Conservation (phyloP, 2,113 vertebrate genomes). For the Semnornis frantzii region DNA sequence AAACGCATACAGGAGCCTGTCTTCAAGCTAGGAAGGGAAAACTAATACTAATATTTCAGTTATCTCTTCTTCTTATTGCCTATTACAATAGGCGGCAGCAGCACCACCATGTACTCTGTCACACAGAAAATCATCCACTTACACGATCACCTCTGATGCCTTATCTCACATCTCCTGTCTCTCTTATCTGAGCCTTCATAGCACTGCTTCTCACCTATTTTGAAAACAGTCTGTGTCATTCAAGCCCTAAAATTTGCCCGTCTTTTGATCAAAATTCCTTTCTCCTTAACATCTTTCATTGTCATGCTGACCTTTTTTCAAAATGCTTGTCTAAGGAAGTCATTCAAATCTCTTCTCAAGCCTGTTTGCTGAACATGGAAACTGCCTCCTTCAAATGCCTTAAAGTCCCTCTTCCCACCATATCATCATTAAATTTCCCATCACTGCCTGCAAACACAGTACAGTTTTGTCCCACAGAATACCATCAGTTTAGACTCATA, state of each 20-base stretch:
- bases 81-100: neutral
- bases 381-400: neutral
- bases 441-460: neutral
- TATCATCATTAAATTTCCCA: neutral
- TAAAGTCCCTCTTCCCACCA: neutral
- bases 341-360: neutral
- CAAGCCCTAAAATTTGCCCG: neutral
- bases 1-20: neutral
- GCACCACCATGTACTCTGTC: neutral
- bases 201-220: neutral
- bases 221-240: neutral
- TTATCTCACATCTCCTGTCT: neutral
- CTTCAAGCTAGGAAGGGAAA: neutral
- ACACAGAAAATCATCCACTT: conserved; percentile 28
- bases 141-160: conserved; percentile 16
- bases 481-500: rapidly evolving
- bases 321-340: neutral
- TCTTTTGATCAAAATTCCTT: conserved; percentile 17
- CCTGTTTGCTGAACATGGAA: neutral
- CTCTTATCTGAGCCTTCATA: neutral
- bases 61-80: neutral
- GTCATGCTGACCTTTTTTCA: neutral
- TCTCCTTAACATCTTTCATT: neutral
- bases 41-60: neutral
- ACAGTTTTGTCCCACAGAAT: neutral